Conservation (phyloP, 2,797 vertebrate genomes). For the Siniperca scherzeri region DNA sequence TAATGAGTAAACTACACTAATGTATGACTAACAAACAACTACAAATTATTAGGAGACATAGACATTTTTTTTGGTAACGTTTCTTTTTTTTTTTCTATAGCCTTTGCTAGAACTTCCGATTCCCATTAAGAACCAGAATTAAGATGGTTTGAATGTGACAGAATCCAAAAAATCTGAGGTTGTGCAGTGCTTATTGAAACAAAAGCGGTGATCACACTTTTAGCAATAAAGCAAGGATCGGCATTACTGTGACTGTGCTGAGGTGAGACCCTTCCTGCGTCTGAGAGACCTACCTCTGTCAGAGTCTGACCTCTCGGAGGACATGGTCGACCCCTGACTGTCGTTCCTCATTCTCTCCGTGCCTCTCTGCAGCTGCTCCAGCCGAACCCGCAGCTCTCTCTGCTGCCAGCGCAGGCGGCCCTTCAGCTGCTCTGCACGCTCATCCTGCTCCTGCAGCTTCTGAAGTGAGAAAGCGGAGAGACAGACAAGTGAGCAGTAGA, state of each 20-base stretch:
- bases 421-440: slow-evolving; percentile 88
- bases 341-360: slow-evolving; percentile 88
- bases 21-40: neutral
- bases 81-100: neutral
- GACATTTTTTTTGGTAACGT: neutral
- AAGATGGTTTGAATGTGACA: neutral
- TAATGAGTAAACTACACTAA: neutral
- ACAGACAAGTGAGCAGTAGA: neutral
- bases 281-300: slow-evolving; percentile 87
- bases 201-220: neutral
- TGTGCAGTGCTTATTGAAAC: neutral
- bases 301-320: slow-evolving; percentile 92
- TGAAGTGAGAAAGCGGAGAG: slow-evolving; percentile 61
- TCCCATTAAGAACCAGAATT: neutral
- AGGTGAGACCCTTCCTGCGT: neutral
- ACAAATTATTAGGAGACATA: neutral
- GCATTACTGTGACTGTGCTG: neutral
- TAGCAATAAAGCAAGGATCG: neutral
- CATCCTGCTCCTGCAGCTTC: slow-evolving; percentile 94
- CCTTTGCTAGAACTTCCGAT: neutral
- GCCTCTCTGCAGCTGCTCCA: slow-evolving; percentile 88
- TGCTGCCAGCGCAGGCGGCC: slow-evolving; percentile 90
- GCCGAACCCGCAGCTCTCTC: slow-evolving; percentile 86
- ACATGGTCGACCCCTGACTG: slow-evolving; percentile 92
- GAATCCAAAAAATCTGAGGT: neutral